Percentiles rank a stretch among this genome's conserved stretches.
Evolutionary conservation across 2,113 vertebrate species (phyloP).

Genomic region (Pyrgilauda ruficollis): DNA sequence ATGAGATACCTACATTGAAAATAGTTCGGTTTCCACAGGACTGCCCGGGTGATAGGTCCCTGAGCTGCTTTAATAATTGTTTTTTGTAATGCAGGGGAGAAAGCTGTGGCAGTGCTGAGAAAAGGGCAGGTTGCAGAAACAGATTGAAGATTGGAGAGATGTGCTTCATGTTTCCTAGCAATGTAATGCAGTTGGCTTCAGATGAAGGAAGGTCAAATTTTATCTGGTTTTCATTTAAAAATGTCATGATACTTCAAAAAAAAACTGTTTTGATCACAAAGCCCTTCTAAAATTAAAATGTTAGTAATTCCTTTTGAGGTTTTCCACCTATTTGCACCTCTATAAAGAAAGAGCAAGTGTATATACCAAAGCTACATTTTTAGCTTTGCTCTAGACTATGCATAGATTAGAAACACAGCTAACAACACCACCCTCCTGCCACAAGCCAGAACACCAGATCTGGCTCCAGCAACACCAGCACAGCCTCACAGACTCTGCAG

Average conservation of each 20-base stretch:
- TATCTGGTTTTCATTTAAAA: background rate
- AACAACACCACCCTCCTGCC: fast-evolving
- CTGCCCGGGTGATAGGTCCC: background rate
- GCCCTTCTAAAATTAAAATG: background rate
- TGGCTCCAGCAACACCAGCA: fast-evolving
- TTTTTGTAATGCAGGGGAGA: background rate
- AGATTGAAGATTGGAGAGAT: background rate
- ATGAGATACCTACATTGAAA: background rate
- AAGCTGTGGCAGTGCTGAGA: background rate
- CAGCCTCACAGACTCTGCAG: fast-evolving
- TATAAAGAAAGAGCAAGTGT: background rate
- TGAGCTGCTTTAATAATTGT: background rate
- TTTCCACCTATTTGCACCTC: background rate
- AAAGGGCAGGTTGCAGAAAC: background rate
- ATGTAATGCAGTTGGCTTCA: background rate
- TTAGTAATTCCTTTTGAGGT: background rate
- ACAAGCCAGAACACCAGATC: background rate
- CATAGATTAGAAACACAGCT: background rate
- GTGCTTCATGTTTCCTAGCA: background rate
- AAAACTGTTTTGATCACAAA: background rate
- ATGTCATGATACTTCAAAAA: background rate
- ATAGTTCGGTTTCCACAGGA: background rate
- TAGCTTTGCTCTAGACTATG: background rate
- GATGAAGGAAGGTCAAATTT: background rate
- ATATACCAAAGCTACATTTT: background rate